These are phyloP conservation scores for Tursiops truncatus DNA, from an alignment of 2,113 vertebrate species.

Conservation along the genomic window DNA sequence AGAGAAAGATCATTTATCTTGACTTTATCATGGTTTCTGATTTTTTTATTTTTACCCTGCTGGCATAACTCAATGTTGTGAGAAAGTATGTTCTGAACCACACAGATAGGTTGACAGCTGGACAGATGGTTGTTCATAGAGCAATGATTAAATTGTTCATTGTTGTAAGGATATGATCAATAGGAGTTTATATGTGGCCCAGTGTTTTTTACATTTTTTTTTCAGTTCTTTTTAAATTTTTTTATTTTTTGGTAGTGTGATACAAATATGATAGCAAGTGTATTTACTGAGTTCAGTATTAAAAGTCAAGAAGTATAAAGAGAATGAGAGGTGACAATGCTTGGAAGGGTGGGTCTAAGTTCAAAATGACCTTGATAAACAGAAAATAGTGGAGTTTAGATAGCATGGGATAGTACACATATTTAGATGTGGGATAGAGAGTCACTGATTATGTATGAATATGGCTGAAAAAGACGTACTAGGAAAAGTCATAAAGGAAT, in stretches of 20 bases:
- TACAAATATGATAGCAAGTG: neutral
- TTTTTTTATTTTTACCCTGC: neutral
- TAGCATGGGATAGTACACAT: neutral
- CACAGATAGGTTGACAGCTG: constrained; percentile 8
- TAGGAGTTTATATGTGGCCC: neutral
- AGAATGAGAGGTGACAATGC: neutral
- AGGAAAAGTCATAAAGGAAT: constrained; percentile 14
- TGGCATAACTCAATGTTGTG: constrained; percentile 48
- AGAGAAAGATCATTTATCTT: constrained; percentile 53
- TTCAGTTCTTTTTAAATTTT: neutral
- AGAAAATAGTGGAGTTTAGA: neutral
- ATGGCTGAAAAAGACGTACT: neutral
- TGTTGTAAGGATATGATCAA: neutral
- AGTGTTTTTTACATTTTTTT: constrained; percentile 15
- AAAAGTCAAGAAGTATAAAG: neutral
- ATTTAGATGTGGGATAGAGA: neutral
- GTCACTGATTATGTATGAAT: constrained; percentile 23
- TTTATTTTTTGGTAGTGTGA: constrained; percentile 7
- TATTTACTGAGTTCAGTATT: constrained; percentile 42
- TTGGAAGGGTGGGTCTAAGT: constrained; percentile 36
- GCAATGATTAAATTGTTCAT: neutral
- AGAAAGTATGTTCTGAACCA: constrained; percentile 40
- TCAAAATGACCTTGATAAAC: neutral
- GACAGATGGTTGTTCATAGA: constrained; percentile 22
- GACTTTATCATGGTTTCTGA: constrained; percentile 32